phyloP scores from a whole-genome alignment of 2,797 vertebrate genomes.

The Rachycentron canadum region DNA sequence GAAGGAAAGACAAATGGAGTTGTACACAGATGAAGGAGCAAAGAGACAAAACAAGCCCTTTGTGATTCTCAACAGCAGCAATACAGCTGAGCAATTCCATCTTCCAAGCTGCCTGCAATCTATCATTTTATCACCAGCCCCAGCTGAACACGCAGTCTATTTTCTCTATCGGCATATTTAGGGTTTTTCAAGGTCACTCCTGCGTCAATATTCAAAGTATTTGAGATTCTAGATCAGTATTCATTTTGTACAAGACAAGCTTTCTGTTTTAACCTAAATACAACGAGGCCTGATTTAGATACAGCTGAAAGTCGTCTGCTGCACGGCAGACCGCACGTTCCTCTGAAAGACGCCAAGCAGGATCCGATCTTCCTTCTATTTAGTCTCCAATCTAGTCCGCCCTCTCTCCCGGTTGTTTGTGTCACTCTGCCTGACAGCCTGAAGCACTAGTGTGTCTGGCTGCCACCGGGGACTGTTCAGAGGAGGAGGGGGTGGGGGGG shows the following conservation, averaged over 20 bases:
- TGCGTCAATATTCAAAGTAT: constrained; percentile 55
- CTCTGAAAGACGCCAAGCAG: neutral
- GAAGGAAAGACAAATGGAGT: constrained; percentile 64
- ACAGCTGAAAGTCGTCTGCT: constrained; percentile 9
- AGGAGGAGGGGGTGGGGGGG: constrained; percentile 6
- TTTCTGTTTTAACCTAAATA: constrained; percentile 42
- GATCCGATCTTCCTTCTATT: constrained; percentile 34
- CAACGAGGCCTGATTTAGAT: constrained; percentile 28
- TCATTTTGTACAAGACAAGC: constrained; percentile 21
- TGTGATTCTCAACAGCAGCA: constrained; percentile 59
- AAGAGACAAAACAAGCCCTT: constrained; percentile 53
- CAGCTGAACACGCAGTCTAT: constrained; percentile 58
- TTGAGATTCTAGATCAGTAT: constrained; percentile 33
- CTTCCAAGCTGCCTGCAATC: constrained; percentile 63
- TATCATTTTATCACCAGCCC: constrained; percentile 71
- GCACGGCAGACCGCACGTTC: neutral
- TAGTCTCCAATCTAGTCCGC: constrained; percentile 22
- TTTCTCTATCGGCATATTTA: constrained; percentile 72
- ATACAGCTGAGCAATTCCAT: constrained; percentile 67
- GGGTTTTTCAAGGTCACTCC: constrained; percentile 60
- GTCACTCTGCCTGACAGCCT: constrained; percentile 50
- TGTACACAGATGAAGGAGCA: constrained; percentile 63
- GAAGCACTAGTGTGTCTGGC: constrained; percentile 15
- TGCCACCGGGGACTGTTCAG: neutral
- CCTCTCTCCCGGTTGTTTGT: constrained; percentile 48